phyloP scores from a whole-genome alignment of 2,888 invertebrate species.

The Eurytoma californica region DNA sequence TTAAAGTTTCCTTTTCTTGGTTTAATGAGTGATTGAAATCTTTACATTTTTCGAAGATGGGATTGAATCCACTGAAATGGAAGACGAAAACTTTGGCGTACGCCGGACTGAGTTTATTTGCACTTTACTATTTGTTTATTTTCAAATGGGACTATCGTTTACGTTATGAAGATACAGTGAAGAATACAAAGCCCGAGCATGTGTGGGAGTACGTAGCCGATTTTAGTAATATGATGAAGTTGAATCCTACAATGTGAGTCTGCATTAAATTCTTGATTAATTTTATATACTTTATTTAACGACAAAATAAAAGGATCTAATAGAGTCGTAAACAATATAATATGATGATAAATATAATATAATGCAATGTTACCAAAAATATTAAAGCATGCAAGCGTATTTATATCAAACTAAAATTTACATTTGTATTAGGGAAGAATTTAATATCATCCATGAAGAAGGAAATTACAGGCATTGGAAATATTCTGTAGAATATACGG shows the following conservation, averaged over 20 bases:
- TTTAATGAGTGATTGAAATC: not conserved
- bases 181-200: constrained; percentile 77
- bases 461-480: constrained; percentile 84
- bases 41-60: constrained; percentile 61
- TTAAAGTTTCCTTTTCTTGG: not conserved
- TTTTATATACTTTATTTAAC: constrained; percentile 17
- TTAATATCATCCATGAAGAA: constrained; percentile 80
- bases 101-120: constrained; percentile 57
- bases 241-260: constrained; percentile 85
- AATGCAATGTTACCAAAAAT: not conserved
- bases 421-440: constrained; percentile 77
- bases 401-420: not conserved
- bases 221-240: constrained; percentile 82
- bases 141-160: constrained; percentile 66
- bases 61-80: constrained; percentile 71
- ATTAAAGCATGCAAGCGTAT: too few species aligned
- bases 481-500: constrained; percentile 81
- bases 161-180: constrained; percentile 75
- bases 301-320: not conserved
- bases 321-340: not conserved
- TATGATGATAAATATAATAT: too few species aligned
- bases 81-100: constrained; percentile 66
- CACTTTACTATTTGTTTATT: constrained; percentile 61
- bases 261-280: constrained; percentile 11
- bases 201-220: constrained; percentile 87